Base-by-base conservation (phyloP, 1,140 invertebrate genomes). In the Saccostrea echinata region DNA sequence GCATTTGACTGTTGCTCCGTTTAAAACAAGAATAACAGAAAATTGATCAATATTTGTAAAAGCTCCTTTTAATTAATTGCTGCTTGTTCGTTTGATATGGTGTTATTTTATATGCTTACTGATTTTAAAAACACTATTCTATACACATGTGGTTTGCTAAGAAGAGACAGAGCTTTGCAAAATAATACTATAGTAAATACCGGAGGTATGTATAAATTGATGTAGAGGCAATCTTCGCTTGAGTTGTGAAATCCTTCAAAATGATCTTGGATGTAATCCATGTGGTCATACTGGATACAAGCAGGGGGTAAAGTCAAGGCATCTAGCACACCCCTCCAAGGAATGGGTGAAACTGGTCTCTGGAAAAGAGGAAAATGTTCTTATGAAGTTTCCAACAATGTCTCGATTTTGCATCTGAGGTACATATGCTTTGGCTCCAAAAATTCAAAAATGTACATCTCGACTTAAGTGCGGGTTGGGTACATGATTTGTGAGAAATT, bases 141-240 rank as follows among this genome's bases (percentile, higher is more conserved):
- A 43, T 9, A 8, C 6, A n/a, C n/a, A n/a, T n/a, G n/a, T n/a
- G n/a, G n/a, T n/a, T n/a, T n/a, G n/a, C n/a, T n/a, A n/a, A n/a
- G n/a, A n/a, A n/a, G 9, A 43, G 43, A 43, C 43, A 43, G 43
- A 43, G 9, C 43, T 43, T 43, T 43, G 43, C n/a, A n/a, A n/a
- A n/a, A n/a, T 43, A 43, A 43, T 43, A 43, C n/a, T 3, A 61
- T 61, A 8, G 21, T 61, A n/a, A 61, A 21, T 91, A 94, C 93
- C 91, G 86, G 88, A 68, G 94, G 94, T n/a, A 91, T 85, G 87
- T 93, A 94, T 3, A 95, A 89, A 89, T 94, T 95, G 12, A 95
- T 89, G 88, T 94, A 94, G 1, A 95, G 91, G 87, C 94, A 95
- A 86, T 95, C 94, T 88, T 95, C 94, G 57, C 91, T 93, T 18